Evolutionary conservation across 2,797 vertebrate species (phyloP).

Genomic region (Tangara arthus): DNA sequence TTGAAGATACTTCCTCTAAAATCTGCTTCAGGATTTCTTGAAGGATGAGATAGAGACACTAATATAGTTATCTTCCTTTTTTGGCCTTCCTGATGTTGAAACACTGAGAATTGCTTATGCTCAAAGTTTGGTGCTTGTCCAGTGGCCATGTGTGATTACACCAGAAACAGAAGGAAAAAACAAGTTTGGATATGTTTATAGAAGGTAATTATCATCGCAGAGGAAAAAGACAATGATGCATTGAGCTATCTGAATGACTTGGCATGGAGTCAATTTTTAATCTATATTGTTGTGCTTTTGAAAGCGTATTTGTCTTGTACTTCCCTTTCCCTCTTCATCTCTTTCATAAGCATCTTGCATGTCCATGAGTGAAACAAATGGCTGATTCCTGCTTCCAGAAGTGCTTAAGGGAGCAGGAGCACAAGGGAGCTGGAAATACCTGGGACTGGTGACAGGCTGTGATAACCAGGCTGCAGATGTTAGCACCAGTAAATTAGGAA

Average conservation of each 20-base stretch:
- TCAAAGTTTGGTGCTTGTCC: not conserved
- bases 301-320: not conserved
- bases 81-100: slow-evolving; percentile 36
- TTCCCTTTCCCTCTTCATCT: not conserved
- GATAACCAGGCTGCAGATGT: not conserved
- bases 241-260: slow-evolving; percentile 33
- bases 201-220: not conserved
- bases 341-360: not conserved
- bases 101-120: slow-evolving; percentile 1
- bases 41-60: slow-evolving; percentile 46
- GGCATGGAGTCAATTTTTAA: slow-evolving; percentile 10
- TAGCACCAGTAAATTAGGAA: not conserved
- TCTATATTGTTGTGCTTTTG: not conserved
- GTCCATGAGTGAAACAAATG: not conserved
- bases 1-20: slow-evolving; percentile 61
- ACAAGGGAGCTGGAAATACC: not conserved
- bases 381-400: not conserved
- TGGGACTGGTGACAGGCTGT: not conserved
- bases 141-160: not conserved
- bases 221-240: slow-evolving; percentile 28
- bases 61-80: not conserved
- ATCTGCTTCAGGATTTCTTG: slow-evolving; percentile 56
- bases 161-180: slow-evolving; percentile 48
- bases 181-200: slow-evolving; percentile 50
- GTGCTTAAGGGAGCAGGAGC: not conserved